phyloP scores from a whole-genome alignment of 2,113 vertebrate genomes.

The Rhabdornis inornatus region DNA sequence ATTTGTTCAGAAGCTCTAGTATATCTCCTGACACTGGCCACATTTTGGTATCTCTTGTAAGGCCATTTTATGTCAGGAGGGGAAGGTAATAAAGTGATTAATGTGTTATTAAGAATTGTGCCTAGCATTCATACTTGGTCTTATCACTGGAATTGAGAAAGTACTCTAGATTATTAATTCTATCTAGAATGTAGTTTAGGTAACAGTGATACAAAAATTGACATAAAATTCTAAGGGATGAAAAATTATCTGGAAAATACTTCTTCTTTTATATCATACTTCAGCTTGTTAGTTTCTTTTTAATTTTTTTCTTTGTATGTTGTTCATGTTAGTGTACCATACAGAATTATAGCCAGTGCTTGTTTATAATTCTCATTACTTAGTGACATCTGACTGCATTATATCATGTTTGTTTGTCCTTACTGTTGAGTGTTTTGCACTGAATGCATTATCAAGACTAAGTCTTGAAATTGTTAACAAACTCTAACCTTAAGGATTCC shows the following conservation, averaged over 20 bases:
- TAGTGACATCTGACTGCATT: background rate
- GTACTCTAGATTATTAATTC: background rate
- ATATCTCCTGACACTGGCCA: background rate
- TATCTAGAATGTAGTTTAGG: background rate
- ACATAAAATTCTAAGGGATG: background rate
- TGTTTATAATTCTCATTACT: background rate
- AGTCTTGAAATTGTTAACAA: background rate
- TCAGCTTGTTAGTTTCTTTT: background rate
- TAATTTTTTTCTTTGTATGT: background rate
- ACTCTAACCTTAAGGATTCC: background rate
- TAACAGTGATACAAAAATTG: background rate
- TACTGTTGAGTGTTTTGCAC: background rate
- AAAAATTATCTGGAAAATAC: background rate
- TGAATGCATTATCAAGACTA: background rate
- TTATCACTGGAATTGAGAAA: background rate
- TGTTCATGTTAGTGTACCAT: background rate
- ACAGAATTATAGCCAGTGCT: background rate
- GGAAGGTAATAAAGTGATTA: background rate
- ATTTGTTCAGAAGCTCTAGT: background rate
- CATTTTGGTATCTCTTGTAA: background rate
- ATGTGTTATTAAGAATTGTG: background rate
- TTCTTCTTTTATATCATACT: background rate
- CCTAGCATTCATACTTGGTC: background rate
- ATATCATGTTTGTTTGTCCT: background rate
- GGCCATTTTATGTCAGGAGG: background rate